Conservation (phyloP, 2,113 vertebrate species). For the Sclerurus mexicanus region DNA sequence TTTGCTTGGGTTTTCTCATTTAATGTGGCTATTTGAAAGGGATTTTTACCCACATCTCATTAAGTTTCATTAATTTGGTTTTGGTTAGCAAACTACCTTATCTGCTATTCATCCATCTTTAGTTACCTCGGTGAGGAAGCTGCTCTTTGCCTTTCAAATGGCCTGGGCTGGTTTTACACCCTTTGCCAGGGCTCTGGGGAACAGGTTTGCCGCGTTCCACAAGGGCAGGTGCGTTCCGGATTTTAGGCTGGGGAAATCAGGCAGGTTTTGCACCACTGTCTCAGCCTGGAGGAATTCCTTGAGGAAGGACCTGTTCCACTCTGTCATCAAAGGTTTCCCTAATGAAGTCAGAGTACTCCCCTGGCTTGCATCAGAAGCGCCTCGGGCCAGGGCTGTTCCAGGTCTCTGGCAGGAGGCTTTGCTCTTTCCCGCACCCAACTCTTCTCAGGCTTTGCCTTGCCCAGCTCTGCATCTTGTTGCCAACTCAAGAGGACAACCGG, state of each 20-base stretch:
- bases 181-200: not conserved
- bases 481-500: not conserved
- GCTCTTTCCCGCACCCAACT: not conserved
- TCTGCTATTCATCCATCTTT: fast-evolving
- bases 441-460: not conserved
- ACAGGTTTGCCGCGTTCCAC: not conserved
- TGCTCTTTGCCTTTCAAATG: not conserved
- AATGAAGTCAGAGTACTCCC: not conserved
- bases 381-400: not conserved
- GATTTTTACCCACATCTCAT: not conserved
- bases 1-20: not conserved
- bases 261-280: not conserved
- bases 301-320: not conserved
- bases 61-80: not conserved
- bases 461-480: not conserved
- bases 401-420: not conserved
- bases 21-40: not conserved
- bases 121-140: not conserved
- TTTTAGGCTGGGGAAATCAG: not conserved
- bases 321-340: not conserved
- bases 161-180: not conserved
- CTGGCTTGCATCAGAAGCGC: not conserved
- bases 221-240: fast-evolving
- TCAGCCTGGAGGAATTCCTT: not conserved
- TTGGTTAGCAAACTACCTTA: not conserved